Base-by-base conservation (phyloP, 2,888 invertebrate genomes). In the Lagria hirta region DNA sequence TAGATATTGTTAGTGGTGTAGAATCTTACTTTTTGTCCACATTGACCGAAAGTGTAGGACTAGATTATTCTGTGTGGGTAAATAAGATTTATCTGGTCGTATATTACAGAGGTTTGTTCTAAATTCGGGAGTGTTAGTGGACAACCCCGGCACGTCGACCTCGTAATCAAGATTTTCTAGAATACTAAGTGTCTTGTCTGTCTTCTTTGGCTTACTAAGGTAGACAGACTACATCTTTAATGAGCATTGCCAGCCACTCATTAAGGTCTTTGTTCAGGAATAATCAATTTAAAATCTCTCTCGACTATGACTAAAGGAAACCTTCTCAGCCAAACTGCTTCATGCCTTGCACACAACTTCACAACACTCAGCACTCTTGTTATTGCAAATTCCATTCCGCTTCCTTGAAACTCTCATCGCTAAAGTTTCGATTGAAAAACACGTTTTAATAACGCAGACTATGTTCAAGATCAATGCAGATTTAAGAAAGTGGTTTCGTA, bases 11-110 rank as follows among this genome's bases (percentile, higher is more conserved):
- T 48, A 48, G 48, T 41, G 41, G 36, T 26, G 45, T 20, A 49
- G 41, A 40, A 37, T 42, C 32, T 18, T n/a, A 21, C 40, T 43
- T 47, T 45, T 47, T 43, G 35, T 27, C 45, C 46, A 35, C 43
- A 46, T 47, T 41, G 43, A 37, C 29, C 43, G 36, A 40, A 34
- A 51, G 32, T 51, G 45, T 44, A 45, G 37, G 42, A 48, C 42
- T 51, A 48, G 48, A 48, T 45, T 51, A 51, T 51, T 51, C 45
- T 48, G 41, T 51, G 47, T 52, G 54, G 49, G 47, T 49, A 52
- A 52, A 55, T 52, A 52, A 54, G 52, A 56, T 56, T 56, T 52
- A 55, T 55, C 48, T 49, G 50, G 50, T 36, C 52, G 49, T 54
- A 52, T 52, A 56, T 56, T 54, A 47, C 30, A 48, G 46, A 36